These are phyloP conservation scores for Odontamblyopus rebecca DNA, from an alignment of 2,797 vertebrate genomes.

Conservation along the genomic window DNA sequence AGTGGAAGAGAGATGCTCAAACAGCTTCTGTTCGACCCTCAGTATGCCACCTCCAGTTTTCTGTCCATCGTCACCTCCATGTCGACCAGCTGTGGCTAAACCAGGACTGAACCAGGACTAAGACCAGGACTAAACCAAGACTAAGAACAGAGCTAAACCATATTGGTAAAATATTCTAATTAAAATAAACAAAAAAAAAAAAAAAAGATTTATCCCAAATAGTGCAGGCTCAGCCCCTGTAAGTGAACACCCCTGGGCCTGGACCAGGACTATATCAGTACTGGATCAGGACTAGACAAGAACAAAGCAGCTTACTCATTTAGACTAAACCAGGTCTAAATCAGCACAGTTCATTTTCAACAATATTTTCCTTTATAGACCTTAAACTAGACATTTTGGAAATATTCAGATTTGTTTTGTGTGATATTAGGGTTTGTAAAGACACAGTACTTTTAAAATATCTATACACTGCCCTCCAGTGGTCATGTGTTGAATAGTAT, in stretches of 20 bases:
- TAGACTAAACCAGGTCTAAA: neutral
- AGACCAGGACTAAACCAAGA: neutral
- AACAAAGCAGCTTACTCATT: neutral
- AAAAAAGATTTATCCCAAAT: too few relatives aligned
- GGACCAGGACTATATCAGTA: neutral
- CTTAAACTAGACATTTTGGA: neutral
- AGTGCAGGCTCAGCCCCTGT: too few relatives aligned
- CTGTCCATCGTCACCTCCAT: constrained; percentile 54
- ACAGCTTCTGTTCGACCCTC: constrained; percentile 58
- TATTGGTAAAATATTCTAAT: too few relatives aligned
- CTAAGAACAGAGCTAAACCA: neutral
- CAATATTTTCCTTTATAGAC: neutral
- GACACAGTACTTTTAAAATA: neutral
- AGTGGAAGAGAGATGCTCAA: constrained; percentile 62
- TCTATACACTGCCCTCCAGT: constrained; percentile 10
- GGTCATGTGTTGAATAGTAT: constrained; percentile 1
- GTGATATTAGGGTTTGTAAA: neutral
- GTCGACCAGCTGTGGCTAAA: constrained; percentile 47
- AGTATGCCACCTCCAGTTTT: constrained; percentile 43
- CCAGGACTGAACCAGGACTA: neutral
- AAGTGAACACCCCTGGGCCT: neutral
- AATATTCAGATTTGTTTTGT: neutral
- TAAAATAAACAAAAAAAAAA: too few relatives aligned
- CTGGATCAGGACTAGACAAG: neutral
- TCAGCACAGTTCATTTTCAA: neutral